A percentile compares a stretch with the other conserved stretches of the same genome.
These are phyloP conservation scores for Anastrepha ludens DNA, from an alignment of 1,140 invertebrate genomes.

Conservation along the genomic window DNA sequence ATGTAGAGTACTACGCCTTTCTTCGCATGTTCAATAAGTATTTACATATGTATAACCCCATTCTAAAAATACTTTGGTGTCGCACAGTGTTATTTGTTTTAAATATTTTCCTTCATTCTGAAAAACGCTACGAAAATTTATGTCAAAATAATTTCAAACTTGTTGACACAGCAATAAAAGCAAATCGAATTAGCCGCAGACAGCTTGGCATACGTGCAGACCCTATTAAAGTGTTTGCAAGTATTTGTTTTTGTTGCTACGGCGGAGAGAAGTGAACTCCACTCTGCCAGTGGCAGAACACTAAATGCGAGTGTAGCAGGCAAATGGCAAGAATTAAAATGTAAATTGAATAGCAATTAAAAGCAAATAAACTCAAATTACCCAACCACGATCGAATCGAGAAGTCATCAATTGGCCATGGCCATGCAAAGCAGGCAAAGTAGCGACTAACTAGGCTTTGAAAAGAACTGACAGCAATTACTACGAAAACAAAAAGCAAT, in stretches of 20 bases:
- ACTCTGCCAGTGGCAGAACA: neutral
- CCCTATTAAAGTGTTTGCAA: neutral
- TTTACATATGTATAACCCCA: no score
- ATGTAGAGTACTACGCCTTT: no score
- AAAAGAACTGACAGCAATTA: constrained; percentile 6
- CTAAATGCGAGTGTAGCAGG: neutral
- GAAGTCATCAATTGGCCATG: neutral
- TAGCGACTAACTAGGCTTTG: neutral
- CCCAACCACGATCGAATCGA: neutral
- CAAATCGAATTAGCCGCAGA: neutral
- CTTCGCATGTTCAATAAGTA: no score
- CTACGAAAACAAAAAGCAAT: neutral
- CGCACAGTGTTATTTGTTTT: no score
- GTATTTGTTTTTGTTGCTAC: neutral
- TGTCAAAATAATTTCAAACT: neutral
- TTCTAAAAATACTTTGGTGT: no score
- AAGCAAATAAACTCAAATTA: constrained; percentile 8
- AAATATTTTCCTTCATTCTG: neutral
- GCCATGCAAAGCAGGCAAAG: neutral
- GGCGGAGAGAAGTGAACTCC: no score
- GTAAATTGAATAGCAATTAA: constrained; percentile 25
- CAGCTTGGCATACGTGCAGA: neutral
- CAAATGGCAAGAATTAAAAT: constrained; percentile 25
- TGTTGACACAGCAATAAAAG: neutral
- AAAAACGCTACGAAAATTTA: neutral